Evolutionary conservation across 2,113 vertebrate species (phyloP).

Genomic region (Balaeniceps rex): DNA sequence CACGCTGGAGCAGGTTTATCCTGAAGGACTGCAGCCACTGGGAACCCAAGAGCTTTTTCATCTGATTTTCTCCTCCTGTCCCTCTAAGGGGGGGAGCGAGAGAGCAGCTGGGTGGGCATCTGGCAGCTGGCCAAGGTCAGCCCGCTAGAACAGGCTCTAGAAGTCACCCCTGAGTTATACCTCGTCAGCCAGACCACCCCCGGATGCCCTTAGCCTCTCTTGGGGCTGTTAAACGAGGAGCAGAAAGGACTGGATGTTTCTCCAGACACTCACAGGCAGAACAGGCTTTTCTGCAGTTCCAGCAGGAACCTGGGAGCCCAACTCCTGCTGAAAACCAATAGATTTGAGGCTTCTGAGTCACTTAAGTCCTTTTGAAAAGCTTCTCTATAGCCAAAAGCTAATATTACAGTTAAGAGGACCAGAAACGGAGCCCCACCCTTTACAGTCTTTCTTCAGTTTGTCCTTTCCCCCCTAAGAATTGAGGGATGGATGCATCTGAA

Average conservation of each 20-base stretch:
- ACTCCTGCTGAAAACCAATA: not conserved
- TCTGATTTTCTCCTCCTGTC: not conserved
- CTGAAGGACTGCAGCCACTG: not conserved
- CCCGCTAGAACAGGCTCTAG: not conserved
- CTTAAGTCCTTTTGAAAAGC: not conserved
- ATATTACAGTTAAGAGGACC: not conserved
- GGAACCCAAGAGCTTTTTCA: not conserved
- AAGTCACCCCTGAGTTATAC: not conserved
- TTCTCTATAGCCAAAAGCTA: not conserved
- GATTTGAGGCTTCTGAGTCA: not conserved
- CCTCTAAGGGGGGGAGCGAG: not conserved
- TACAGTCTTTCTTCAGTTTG: not conserved
- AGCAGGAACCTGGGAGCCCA: not conserved
- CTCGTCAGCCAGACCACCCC: not conserved
- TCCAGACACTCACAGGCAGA: not conserved
- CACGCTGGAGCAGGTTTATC: not conserved
- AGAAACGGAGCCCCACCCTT: not conserved
- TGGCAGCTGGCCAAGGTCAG: not conserved
- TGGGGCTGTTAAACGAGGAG: not conserved
- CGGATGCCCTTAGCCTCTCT: not conserved
- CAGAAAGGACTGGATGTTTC: not conserved
- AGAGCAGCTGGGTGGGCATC: not conserved
- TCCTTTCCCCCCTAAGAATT: not conserved
- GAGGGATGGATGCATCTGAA: not conserved
- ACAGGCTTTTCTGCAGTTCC: not conserved